These are phyloP conservation scores for Pangasianodon gigas DNA, from an alignment of 2,113 vertebrate species.

Conservation along the genomic window DNA sequence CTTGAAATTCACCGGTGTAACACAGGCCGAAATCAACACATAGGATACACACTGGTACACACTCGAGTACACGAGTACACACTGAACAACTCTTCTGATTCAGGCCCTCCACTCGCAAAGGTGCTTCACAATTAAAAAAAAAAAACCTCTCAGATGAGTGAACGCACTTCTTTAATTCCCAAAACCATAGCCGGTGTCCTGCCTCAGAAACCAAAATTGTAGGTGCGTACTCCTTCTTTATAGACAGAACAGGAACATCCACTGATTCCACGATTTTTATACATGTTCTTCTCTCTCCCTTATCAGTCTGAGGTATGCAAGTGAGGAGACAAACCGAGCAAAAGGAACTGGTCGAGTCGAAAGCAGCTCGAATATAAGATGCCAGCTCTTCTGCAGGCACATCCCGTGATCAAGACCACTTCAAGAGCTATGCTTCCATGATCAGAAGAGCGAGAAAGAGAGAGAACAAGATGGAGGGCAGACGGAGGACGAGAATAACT, in stretches of 20 bases:
- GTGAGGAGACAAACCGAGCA: slow-evolving; percentile 15
- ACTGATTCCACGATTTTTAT: neutral
- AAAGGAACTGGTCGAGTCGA: slow-evolving; percentile 21
- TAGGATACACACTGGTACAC: slow-evolving; percentile 20
- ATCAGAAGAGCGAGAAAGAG: slow-evolving; percentile 16
- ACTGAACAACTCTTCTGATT: slow-evolving; percentile 17
- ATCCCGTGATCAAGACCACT: slow-evolving; percentile 7
- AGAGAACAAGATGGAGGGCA: neutral
- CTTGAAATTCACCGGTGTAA: slow-evolving; percentile 49
- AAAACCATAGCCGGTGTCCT: neutral
- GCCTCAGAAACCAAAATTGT: neutral
- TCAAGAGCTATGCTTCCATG: slow-evolving; percentile 11
- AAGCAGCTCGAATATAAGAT: neutral
- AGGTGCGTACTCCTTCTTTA: neutral
- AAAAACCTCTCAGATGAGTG: neutral
- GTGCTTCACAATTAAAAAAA: neutral
- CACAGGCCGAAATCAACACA: slow-evolving; percentile 40
- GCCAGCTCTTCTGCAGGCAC: slow-evolving; percentile 8
- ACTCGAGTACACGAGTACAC: neutral
- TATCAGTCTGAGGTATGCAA: slow-evolving; percentile 6
- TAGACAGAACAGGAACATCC: neutral
- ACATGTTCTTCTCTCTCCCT: neutral
- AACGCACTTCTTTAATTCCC: neutral
- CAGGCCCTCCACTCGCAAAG: slow-evolving; percentile 12
- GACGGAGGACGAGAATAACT: neutral